These are phyloP conservation scores for Pardosa pseudoannulata DNA, from an alignment of 2,888 invertebrate species.

Conservation along the genomic window DNA sequence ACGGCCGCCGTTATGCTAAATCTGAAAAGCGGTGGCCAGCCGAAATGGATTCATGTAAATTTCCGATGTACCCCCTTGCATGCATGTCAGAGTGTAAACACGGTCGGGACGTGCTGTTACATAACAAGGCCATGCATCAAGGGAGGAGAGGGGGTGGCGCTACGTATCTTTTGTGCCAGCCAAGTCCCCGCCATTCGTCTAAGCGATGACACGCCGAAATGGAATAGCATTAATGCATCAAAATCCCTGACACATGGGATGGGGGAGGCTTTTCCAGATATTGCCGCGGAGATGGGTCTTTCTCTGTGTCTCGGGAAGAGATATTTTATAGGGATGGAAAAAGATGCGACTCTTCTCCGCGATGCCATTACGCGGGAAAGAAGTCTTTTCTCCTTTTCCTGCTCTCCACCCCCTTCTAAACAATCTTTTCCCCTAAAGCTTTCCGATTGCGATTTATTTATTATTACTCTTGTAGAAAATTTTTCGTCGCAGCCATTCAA, in stretches of 20 bases:
- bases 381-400: too few species aligned
- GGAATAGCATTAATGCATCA: slow-evolving; percentile 74
- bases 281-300: slow-evolving; percentile 46
- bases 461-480: too few species aligned
- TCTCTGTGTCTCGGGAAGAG: too few species aligned
- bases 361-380: too few species aligned
- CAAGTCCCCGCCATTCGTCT: slow-evolving; percentile 61
- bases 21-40: slow-evolving; percentile 52
- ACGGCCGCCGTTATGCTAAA: slow-evolving; percentile 69
- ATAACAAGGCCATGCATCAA: slow-evolving; percentile 64
- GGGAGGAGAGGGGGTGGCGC: slow-evolving; percentile 5
- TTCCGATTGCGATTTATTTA: slow-evolving; percentile 12
- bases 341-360: too few species aligned
- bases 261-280: slow-evolving; percentile 58
- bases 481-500: too few species aligned
- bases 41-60: slow-evolving; percentile 68
- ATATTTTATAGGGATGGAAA: too few species aligned
- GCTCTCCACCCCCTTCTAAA: too few species aligned
- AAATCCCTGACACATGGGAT: slow-evolving; percentile 71
- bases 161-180: slow-evolving; percentile 47
- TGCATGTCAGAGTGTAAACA: slow-evolving; percentile 48
- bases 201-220: slow-evolving; percentile 72
- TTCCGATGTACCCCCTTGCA: slow-evolving; percentile 41
- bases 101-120: slow-evolving; percentile 61
- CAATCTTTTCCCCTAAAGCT: slow-evolving; percentile 5